Percentiles rank a stretch among this genome's conserved stretches.
These are phyloP conservation scores for Otus sunia DNA, from an alignment of 2,113 vertebrate species.

Conservation along the genomic window DNA sequence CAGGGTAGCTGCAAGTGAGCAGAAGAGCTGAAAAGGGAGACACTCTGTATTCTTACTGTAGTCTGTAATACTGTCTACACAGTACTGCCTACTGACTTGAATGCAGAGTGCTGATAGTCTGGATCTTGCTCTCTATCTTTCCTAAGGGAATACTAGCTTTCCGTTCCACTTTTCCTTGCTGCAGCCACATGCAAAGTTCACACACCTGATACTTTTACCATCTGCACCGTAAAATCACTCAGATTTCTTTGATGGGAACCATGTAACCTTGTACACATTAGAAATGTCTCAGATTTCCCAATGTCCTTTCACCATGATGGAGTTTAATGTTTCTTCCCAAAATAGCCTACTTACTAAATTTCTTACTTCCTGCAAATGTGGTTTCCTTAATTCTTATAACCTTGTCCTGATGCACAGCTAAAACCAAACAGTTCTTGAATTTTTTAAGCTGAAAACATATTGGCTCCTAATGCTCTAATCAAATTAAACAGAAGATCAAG, in stretches of 20 bases:
- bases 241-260: conserved; percentile 17
- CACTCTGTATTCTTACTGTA: neutral
- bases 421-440: conserved; percentile 32
- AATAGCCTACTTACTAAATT: conserved; percentile 9
- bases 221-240: neutral
- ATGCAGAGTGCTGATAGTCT: neutral
- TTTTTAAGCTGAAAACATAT: conserved; percentile 44
- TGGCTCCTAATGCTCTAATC: neutral
- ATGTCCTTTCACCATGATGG: neutral
- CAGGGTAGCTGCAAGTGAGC: neutral
- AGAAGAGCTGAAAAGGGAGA: neutral
- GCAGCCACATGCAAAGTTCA: neutral
- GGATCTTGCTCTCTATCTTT: neutral
- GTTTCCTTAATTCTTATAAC: conserved; percentile 42
- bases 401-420: neutral
- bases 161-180: neutral
- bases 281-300: conserved; percentile 20
- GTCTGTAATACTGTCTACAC: neutral
- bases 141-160: neutral
- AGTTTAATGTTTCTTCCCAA: neutral
- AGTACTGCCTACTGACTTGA: neutral
- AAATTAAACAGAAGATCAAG: conserved; percentile 30
- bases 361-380: conserved; percentile 1
- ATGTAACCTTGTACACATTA: neutral
- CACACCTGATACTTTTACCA: neutral